Evolutionary conservation across 2,113 vertebrate species (phyloP), one percentile per base, ranked within the genome.

Genomic region (Lasiurus cinereus): DNA sequence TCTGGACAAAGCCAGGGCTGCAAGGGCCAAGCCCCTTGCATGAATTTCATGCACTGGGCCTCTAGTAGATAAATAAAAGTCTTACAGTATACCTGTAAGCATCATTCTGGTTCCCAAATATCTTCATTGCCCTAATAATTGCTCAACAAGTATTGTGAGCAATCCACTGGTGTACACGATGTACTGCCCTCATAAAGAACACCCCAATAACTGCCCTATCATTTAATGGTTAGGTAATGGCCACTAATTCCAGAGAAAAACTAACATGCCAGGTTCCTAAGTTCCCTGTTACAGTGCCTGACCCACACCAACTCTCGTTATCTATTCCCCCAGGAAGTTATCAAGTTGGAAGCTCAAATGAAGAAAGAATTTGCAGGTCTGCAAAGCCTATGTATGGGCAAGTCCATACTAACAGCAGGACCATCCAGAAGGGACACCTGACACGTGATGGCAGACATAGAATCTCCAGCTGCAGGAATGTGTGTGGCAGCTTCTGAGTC

Each of bases 361-460:
- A 78, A 83, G 13, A 70, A 36, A 82, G 36, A 91, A 88, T 31
- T 9, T 27, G 62, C 46, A 50, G 27, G 8, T 76, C 15, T 14
- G 73, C 27, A n/a, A 67, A 31, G 31, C 64, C 64, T n/a, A 67
- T 7, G 5, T n/a, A 16, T 3, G 14, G 12, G 64, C 92, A 99
- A 96, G 83, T 99, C 99, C 66, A 99, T 99, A 27, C 99, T 99
- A 97, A 99, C 99, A 54, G 99, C 99, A 0, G 99, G 99, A 14
- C 99, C 99, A 29, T 99, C 99, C 98, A 99, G 98, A 91, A 99
- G 98, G 2, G 99, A 99, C 8, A 99, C 99, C 0, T 99, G 98
- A 96, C 99, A 99, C 2, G 99, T 99, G 92, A 99, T 99, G 96
- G 99, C 78, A 5, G 99, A 99, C 80, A 98, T 99, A 13, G 99